Evolutionary conservation across 2,113 vertebrate species (phyloP).

Genomic region (Pteropus alecto): DNA sequence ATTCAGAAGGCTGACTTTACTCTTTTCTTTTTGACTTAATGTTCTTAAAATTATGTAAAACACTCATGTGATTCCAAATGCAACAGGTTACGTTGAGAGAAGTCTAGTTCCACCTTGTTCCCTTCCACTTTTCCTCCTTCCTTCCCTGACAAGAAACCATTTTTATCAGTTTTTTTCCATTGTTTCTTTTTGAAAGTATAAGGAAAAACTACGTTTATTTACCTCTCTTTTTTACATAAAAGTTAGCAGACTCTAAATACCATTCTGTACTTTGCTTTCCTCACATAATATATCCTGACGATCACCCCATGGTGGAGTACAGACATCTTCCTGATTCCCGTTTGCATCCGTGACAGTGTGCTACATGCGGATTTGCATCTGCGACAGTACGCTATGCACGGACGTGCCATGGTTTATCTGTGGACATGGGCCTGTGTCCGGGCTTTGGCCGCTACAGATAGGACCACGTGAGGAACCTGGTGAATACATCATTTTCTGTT

Average conservation of each 20-base stretch:
- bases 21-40: neutral
- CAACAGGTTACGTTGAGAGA: neutral
- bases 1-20: neutral
- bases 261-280: neutral
- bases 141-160: neutral
- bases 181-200: neutral
- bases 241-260: neutral
- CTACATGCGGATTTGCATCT: neutral
- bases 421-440: neutral
- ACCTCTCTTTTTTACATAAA: neutral
- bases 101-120: neutral
- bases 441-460: neutral
- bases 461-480: neutral
- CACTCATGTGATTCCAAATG: neutral
- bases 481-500: neutral
- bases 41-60: neutral
- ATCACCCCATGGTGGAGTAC: neutral
- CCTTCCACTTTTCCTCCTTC: neutral
- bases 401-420: neutral
- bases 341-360: neutral
- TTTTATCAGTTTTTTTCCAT: neutral
- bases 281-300: neutral
- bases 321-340: neutral
- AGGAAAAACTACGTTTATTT: neutral
- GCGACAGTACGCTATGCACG: rapidly evolving